Evolutionary conservation across 1,140 invertebrate genomes (phyloP).

Genomic region (Drosophila equinoxialis): DNA sequence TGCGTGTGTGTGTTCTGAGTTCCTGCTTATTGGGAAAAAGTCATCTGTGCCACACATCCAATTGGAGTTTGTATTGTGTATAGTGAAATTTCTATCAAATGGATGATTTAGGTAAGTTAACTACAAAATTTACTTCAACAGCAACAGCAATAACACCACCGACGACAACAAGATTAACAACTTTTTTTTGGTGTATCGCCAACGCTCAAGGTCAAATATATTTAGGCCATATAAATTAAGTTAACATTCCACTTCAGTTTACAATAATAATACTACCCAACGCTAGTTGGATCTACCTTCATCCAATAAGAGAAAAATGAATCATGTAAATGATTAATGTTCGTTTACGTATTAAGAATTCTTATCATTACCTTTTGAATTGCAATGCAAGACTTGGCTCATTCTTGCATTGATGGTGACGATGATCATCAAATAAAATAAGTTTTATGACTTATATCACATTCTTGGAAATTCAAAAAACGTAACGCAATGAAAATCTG

Average conservation of each 20-base stretch:
- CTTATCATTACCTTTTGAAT: neutral
- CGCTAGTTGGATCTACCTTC: neutral
- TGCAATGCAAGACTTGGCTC: neutral
- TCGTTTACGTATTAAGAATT: constrained; percentile 4
- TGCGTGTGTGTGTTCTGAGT: constrained; percentile 16
- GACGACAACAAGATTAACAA: constrained; percentile 16
- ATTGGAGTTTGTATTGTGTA: constrained; percentile 18
- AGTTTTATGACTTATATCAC: constrained; percentile 65
- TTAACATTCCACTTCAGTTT: constrained; percentile 39
- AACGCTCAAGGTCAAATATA: neutral
- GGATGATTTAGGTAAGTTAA: constrained; percentile 72
- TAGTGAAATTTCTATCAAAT: constrained; percentile 26
- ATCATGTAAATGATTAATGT: constrained; percentile 27
- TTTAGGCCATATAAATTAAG: constrained; percentile 42
- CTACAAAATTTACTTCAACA: constrained; percentile 15
- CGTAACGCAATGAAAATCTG: constrained; percentile 24
- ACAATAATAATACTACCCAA: neutral
- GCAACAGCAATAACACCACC: constrained; percentile 31
- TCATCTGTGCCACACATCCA: constrained; percentile 14
- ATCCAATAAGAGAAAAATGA: constrained; percentile 17
- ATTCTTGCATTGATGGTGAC: neutral
- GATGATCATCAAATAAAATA: neutral
- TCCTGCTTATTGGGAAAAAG: neutral
- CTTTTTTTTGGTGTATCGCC: constrained; percentile 11
- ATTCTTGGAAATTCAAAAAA: constrained; percentile 55